Percentiles rank a stretch among this genome's conserved stretches.
Evolutionary conservation across 2,888 invertebrate genomes (phyloP).

Genomic region (Amphipoea lucens): DNA sequence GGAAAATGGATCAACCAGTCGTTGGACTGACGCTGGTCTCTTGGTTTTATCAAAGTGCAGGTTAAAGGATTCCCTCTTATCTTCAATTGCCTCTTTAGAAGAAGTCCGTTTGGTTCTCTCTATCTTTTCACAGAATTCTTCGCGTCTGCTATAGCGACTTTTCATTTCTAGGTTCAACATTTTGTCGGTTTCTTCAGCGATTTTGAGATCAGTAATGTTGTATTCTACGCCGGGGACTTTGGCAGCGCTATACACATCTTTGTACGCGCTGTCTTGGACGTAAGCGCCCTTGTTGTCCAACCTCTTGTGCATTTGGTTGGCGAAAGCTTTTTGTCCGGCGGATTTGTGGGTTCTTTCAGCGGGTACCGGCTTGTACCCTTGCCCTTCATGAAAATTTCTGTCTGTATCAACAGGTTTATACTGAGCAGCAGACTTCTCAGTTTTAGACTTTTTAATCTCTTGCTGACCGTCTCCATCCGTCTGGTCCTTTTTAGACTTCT

Average conservation of each 20-base stretch:
- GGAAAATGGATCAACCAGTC: conserved; percentile 82
- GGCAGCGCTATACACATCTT: conserved; percentile 87
- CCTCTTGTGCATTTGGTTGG: conserved; percentile 88
- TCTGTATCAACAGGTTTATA: conserved; percentile 83
- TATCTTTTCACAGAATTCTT: conserved; percentile 82
- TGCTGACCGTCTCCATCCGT: conserved; percentile 84
- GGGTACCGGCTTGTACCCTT: conserved; percentile 82
- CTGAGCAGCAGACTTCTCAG: conserved; percentile 80
- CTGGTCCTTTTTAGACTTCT: conserved; percentile 91
- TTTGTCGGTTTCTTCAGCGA: conserved; percentile 88
- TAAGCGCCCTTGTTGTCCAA: conserved; percentile 89
- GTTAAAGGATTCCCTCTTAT: conserved; percentile 81
- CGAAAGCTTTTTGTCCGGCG: conserved; percentile 87
- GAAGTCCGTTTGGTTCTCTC: conserved; percentile 80
- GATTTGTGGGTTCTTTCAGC: conserved; percentile 86
- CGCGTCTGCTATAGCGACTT: conserved; percentile 82
- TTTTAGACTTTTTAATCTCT: conserved; percentile 84
- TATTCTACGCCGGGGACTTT: conserved; percentile 88
- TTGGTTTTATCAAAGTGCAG: conserved; percentile 82
- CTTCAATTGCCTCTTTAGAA: conserved; percentile 84
- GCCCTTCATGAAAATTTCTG: conserved; percentile 77
- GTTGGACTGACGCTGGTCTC: conserved; percentile 83
- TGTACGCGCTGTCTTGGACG: conserved; percentile 86
- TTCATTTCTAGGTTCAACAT: conserved; percentile 86
- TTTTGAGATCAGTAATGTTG: conserved; percentile 88